A percentile compares a stretch with the other conserved stretches of the same genome.
These are phyloP conservation scores for Helostoma temminkii DNA, from an alignment of 2,797 vertebrate genomes.

Conservation along the genomic window DNA sequence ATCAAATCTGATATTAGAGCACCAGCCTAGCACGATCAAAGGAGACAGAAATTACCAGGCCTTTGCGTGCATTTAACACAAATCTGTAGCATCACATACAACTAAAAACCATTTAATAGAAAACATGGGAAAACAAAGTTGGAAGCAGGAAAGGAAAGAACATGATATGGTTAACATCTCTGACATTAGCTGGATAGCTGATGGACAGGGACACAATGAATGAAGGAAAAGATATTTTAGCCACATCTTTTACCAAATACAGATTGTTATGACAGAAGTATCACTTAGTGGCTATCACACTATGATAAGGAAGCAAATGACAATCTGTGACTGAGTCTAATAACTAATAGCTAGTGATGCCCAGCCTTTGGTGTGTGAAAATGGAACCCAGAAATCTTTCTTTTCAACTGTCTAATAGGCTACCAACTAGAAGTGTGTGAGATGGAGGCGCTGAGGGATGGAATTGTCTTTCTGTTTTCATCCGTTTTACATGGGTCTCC, in stretches of 20 bases:
- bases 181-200: not conserved
- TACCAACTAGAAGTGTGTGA: conserved; percentile 55
- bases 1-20: too few species aligned
- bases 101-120: not conserved
- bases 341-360: conserved; percentile 38
- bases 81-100: not conserved
- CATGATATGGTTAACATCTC: not conserved
- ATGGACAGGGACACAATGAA: not conserved
- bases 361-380: conserved; percentile 49
- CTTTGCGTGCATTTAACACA: too few species aligned
- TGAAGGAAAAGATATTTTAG: not conserved
- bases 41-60: not conserved
- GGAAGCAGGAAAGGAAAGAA: not conserved
- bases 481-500: conserved; percentile 79
- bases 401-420: conserved; percentile 52
- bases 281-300: not conserved
- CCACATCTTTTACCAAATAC: conserved; percentile 3
- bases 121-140: not conserved
- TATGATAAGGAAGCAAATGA: conserved; percentile 27
- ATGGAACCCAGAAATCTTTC: conserved; percentile 31
- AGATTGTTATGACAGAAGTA: conserved; percentile 8
- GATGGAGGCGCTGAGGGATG: conserved; percentile 78
- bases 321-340: conserved; percentile 41
- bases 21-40: not conserved
- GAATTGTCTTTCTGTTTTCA: conserved; percentile 82